Evolutionary conservation across 64 coral and sea anemone genomes (phyloP), one percentile per base, ranked within the genome.

Genomic region (Montipora efflorescens): DNA sequence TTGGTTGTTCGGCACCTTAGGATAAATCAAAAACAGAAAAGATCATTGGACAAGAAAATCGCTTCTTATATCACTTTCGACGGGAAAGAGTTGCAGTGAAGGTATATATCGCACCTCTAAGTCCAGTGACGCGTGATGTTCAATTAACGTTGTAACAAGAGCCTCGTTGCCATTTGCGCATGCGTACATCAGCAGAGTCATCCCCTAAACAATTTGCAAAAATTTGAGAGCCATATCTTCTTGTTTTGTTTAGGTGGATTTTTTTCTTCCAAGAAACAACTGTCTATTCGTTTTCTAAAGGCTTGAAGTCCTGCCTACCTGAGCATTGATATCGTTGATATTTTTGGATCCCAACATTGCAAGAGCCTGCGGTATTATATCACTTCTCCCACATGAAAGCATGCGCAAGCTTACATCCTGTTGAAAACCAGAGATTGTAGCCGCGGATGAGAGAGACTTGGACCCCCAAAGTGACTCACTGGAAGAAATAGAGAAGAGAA

Each of bases 171-270:
- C 95, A 61, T 97, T 76, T 8, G 62, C 83, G 55, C 95, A 97
- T 76, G 95, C 92, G 77, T 94, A 94, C 95, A 97, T 97, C 48
- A 97, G 44, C 19, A 93, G 92, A 78, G 95, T 94, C 90, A 97
- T 83, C 8, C 95, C 92, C 93, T 97, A 11, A 16, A 59, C 13
- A 89, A 9, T 23, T 19, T 0, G 66, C 8, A 10, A 21, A 71
- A 71, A 71, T 21, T 11, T 71, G 68, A 71, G 5, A 21, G 10
- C 18, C 11, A 67, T 67, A 14, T 67, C 62, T 67, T 67, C 15
- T 15, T 13, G 62, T 67, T 67, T 67, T 67, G 62, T 67, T 4
- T 67, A 28, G 59, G n/a, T 4, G 2, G 48, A 36, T 48, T 78
- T 46, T 55, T 2, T 18, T 74, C 6, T 23, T 23, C 19, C 7